These are phyloP conservation scores for Mola mola DNA, from an alignment of 2,113 vertebrate genomes.

Conservation along the genomic window DNA sequence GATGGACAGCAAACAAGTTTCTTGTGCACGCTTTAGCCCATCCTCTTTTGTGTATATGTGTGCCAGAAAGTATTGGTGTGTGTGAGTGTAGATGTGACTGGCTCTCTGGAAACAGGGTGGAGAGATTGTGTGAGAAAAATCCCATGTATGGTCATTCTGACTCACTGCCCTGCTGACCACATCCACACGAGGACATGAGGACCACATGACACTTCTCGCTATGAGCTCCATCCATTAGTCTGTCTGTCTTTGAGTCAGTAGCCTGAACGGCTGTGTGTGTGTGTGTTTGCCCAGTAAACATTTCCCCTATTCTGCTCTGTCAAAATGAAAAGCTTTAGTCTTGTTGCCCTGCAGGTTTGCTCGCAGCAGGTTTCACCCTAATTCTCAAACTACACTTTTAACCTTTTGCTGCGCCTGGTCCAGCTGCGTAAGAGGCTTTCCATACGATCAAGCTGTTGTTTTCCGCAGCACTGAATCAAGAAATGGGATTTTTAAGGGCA, in stretches of 20 bases:
- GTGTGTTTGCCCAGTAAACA: constrained; percentile 54
- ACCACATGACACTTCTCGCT: constrained; percentile 29
- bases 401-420: background rate
- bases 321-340: constrained; percentile 13
- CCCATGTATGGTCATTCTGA: constrained; percentile 73
- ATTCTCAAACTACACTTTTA: background rate
- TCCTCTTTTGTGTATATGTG: constrained; percentile 51
- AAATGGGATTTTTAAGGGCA: constrained; percentile 33
- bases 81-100: constrained; percentile 8
- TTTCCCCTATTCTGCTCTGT: constrained; percentile 2
- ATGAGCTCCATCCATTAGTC: background rate
- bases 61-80: constrained; percentile 27
- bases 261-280: constrained; percentile 11
- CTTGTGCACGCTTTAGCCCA: constrained; percentile 44
- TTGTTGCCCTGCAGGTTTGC: background rate
- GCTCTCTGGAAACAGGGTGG: constrained; percentile 41
- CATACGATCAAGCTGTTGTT: background rate
- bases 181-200: constrained; percentile 59
- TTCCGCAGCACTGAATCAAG: constrained; percentile 9
- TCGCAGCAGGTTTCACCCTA: fast-evolving
- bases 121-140: constrained; percentile 33
- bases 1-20: constrained; percentile 40
- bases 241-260: constrained; percentile 5
- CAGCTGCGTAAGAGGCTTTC: background rate
- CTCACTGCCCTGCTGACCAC: constrained; percentile 41